These are phyloP conservation scores for Scomber scombrus DNA, from an alignment of 2,113 vertebrate genomes.

Conservation along the genomic window DNA sequence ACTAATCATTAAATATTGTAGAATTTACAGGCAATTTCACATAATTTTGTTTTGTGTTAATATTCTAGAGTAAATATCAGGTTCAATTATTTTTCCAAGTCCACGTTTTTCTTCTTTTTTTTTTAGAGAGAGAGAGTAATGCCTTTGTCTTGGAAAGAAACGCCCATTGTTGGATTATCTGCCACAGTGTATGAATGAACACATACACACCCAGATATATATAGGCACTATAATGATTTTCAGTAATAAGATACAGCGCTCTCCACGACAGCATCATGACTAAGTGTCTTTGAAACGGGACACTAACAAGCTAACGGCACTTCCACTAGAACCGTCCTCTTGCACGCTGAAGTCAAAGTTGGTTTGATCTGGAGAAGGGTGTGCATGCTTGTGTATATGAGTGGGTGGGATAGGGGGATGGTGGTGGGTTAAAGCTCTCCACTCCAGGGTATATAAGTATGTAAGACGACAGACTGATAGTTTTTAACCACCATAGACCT, in stretches of 20 bases:
- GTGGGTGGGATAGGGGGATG: constrained; percentile 30
- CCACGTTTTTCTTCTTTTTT: background rate
- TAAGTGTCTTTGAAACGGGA: constrained; percentile 47
- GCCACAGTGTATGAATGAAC: constrained; percentile 20
- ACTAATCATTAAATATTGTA: no score
- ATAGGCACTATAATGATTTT: constrained; percentile 41
- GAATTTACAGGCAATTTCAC: no score
- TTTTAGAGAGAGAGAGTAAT: background rate
- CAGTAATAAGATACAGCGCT: constrained; percentile 48
- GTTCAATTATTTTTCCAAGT: background rate
- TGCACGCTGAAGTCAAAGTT: constrained; percentile 20
- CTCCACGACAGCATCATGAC: constrained; percentile 31
- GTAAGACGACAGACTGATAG: background rate
- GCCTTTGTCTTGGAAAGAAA: background rate
- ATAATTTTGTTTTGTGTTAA: no score
- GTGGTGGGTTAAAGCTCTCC: constrained; percentile 5
- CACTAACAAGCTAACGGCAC: constrained; percentile 69
- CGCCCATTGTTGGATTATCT: background rate
- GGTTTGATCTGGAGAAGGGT: constrained; percentile 55
- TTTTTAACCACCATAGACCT: background rate
- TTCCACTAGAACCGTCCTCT: constrained; percentile 14
- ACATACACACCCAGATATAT: background rate
- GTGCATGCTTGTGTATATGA: constrained; percentile 37
- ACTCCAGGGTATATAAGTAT: constrained; percentile 53
- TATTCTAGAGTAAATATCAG: background rate